A percentile compares a stretch with the other conserved stretches of the same genome.
phyloP scores from a whole-genome alignment of 2,888 invertebrate genomes.

The Eristalis pertinax region DNA sequence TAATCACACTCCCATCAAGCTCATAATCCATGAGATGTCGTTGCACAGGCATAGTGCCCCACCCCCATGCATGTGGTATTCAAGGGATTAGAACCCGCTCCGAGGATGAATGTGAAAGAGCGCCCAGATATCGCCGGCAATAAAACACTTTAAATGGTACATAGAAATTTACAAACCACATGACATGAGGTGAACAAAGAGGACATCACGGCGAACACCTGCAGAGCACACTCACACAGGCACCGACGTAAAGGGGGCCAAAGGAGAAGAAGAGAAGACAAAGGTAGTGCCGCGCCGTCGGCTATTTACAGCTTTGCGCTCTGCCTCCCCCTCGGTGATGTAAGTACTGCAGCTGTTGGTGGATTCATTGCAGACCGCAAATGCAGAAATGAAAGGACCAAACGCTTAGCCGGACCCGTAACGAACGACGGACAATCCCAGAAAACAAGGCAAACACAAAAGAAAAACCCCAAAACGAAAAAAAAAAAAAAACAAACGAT shows the following conservation, averaged over 20 bases:
- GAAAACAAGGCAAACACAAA: background rate
- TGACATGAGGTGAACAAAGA: conserved; percentile 66
- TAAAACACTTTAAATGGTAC: conserved; percentile 64
- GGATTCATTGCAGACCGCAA: conserved; percentile 55
- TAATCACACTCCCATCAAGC: conserved; percentile 45
- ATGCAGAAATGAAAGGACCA: conserved; percentile 48
- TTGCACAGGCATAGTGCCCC: background rate
- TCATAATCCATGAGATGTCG: conserved; percentile 36
- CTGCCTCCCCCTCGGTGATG: conserved; percentile 10
- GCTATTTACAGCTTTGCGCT: conserved; percentile 50
- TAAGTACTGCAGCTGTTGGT: conserved; percentile 20
- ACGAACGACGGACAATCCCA: conserved; percentile 24
- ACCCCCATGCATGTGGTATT: conserved; percentile 52
- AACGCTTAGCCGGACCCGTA: conserved; percentile 9
- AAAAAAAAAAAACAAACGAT: background rate
- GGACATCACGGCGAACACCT: conserved; percentile 54
- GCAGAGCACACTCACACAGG: conserved; percentile 13
- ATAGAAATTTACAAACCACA: conserved; percentile 67
- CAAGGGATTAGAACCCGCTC: conserved; percentile 43
- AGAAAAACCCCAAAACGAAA: background rate
- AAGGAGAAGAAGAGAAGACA: conserved; percentile 48
- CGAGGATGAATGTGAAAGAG: conserved; percentile 20
- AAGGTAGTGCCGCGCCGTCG: conserved; percentile 21
- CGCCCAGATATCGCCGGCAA: conserved; percentile 4
- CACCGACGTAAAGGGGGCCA: conserved; percentile 21